A percentile compares a stretch with the other conserved stretches of the same genome.
Evolutionary conservation across 2,797 vertebrate genomes (phyloP).

Genomic region (Cyclopterus lumpus): DNA sequence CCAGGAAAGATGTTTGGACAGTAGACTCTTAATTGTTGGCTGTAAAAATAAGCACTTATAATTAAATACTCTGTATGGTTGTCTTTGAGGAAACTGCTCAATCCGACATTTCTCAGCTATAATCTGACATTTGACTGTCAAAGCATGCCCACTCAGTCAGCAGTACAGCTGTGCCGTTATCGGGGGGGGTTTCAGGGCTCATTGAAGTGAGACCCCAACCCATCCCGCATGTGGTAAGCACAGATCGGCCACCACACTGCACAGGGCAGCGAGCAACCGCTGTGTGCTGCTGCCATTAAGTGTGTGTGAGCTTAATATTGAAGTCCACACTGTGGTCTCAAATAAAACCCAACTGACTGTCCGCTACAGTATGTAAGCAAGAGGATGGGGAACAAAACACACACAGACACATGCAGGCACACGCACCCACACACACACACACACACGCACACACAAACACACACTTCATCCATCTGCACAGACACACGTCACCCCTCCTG

Average conservation of each 20-base stretch:
- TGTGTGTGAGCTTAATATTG: slow-evolving; percentile 21
- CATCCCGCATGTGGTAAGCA: slow-evolving; percentile 42
- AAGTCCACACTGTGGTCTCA: slow-evolving; percentile 26
- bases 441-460: not conserved
- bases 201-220: slow-evolving; percentile 43
- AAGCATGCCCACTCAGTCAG: slow-evolving; percentile 49
- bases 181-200: slow-evolving; percentile 58
- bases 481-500: slow-evolving; percentile 58
- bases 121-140: slow-evolving; percentile 48
- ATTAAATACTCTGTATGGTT: slow-evolving; percentile 18
- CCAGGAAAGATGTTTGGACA: slow-evolving; percentile 10
- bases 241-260: slow-evolving; percentile 38
- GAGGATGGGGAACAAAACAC: slow-evolving; percentile 21
- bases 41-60: slow-evolving; percentile 27
- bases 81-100: slow-evolving; percentile 18
- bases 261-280: slow-evolving; percentile 37
- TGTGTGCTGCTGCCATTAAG: not conserved
- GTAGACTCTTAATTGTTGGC: slow-evolving; percentile 8
- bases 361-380: slow-evolving; percentile 24
- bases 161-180: slow-evolving; percentile 52
- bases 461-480: slow-evolving; percentile 58
- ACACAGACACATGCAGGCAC: not conserved
- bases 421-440: not conserved
- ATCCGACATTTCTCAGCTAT: slow-evolving; percentile 28
- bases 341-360: slow-evolving; percentile 41